Conservation (phyloP, 2,888 invertebrate species). For the Anthophora plumipes region DNA sequence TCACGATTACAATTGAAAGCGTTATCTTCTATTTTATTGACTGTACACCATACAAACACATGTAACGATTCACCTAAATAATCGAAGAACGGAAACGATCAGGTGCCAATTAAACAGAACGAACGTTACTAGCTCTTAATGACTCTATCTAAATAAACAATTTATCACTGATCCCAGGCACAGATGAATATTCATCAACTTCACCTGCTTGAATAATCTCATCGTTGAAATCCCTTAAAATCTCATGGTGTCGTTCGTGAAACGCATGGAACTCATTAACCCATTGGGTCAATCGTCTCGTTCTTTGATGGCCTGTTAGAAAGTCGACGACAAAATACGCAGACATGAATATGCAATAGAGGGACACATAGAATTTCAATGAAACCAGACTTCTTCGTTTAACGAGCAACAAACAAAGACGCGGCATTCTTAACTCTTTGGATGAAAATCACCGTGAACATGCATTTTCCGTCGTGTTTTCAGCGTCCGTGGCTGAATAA, state of each 20-base stretch:
- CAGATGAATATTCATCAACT: constrained; percentile 46
- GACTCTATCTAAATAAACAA: constrained; percentile 20
- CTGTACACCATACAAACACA: too few species aligned
- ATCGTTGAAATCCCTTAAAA: constrained; percentile 36
- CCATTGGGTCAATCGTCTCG: constrained; percentile 44
- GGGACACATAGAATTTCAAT: constrained; percentile 46
- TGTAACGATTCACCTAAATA: neutral
- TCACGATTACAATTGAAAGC: too few species aligned
- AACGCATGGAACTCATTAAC: constrained; percentile 51
- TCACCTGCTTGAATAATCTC: constrained; percentile 13
- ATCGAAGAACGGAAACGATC: neutral
- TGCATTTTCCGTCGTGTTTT: constrained; percentile 70
- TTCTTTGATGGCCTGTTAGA: constrained; percentile 53
- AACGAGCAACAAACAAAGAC: constrained; percentile 19
- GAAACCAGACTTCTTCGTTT: constrained; percentile 29
- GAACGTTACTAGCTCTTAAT: constrained; percentile 14
- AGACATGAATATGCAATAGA: constrained; percentile 53
- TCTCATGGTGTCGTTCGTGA: constrained; percentile 36
- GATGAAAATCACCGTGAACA: constrained; percentile 61
- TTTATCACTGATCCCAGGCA: constrained; percentile 23
- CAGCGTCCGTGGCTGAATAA: constrained; percentile 63
- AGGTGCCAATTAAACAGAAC: constrained; percentile 15
- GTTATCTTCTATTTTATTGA: too few species aligned
- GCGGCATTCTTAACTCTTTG: constrained; percentile 28
- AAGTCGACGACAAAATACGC: constrained; percentile 45